Percentiles rank a stretch among this genome's conserved stretches.
Evolutionary conservation across 2,888 invertebrate species (phyloP).

Genomic region (Acronicta leporina): DNA sequence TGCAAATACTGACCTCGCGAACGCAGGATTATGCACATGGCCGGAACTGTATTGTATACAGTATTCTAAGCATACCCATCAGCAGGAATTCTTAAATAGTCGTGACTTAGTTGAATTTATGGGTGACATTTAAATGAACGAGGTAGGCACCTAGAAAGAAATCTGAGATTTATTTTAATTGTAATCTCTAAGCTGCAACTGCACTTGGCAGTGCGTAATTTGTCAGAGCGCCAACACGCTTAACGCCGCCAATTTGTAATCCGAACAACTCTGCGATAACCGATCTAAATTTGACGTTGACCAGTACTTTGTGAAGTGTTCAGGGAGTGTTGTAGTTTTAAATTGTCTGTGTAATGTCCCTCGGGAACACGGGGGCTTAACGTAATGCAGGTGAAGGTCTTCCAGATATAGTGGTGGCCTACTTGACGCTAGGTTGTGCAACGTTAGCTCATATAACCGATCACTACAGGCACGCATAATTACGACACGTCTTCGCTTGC

Average conservation of each 20-base stretch:
- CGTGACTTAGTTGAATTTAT: constrained; percentile 23
- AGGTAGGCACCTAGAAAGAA: constrained; percentile 3
- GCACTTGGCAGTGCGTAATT: constrained; percentile 54
- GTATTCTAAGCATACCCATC: constrained; percentile 42
- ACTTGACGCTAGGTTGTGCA: constrained; percentile 79
- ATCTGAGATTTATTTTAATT: constrained; percentile 27
- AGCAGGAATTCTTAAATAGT: constrained; percentile 39
- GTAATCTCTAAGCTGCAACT: constrained; percentile 34
- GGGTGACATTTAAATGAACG: constrained; percentile 12
- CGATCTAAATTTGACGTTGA: constrained; percentile 51
- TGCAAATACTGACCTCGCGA: constrained; percentile 62
- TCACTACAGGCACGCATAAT: constrained; percentile 65
- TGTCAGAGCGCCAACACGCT: constrained; percentile 52
- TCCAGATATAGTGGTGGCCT: constrained; percentile 82
- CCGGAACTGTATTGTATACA: constrained; percentile 58
- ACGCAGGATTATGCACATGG: constrained; percentile 60
- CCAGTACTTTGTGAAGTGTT: constrained; percentile 34
- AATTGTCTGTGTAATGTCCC: constrained; percentile 65
- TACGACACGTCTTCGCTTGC: constrained; percentile 65
- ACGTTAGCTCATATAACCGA: constrained; percentile 64
- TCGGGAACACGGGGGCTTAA: constrained; percentile 71
- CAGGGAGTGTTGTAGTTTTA: constrained; percentile 47
- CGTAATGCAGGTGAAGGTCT: constrained; percentile 85
- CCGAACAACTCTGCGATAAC: constrained; percentile 42
- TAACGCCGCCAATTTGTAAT: constrained; percentile 52